Evolutionary conservation across 35 echinoderm and acorn worm species (phyloP).

Genomic region (Chiridota heheva): DNA sequence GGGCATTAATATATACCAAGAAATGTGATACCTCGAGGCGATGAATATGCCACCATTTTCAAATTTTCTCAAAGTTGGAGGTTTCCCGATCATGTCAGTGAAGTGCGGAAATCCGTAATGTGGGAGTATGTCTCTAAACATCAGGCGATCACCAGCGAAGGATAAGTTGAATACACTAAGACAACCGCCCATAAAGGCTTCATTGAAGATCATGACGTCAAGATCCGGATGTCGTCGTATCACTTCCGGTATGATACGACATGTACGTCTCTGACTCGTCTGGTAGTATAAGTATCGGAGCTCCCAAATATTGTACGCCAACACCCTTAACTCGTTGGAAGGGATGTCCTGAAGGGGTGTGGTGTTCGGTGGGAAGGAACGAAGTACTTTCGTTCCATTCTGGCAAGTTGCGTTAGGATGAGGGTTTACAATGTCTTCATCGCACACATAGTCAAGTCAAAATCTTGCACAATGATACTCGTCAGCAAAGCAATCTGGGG

Average conservation of each 20-base stretch:
- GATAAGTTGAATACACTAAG: slow-evolving; percentile 32
- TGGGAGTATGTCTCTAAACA: slow-evolving; percentile 60
- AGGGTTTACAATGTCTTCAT: slow-evolving; percentile 37
- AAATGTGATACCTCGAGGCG: too few species aligned
- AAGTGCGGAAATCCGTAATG: slow-evolving; percentile 67
- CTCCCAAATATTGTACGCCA: slow-evolving; percentile 69
- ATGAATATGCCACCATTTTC: slow-evolving; percentile 66
- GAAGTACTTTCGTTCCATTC: slow-evolving; percentile 40
- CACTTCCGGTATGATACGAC: slow-evolving; percentile 37
- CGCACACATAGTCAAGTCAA: slow-evolving; percentile 69
- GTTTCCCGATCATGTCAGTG: slow-evolving; percentile 62
- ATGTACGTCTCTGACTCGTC: slow-evolving; percentile 33
- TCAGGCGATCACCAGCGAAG: slow-evolving; percentile 45
- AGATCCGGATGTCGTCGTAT: slow-evolving; percentile 21
- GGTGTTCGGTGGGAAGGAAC: slow-evolving; percentile 39
- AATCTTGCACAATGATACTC: slow-evolving; percentile 40
- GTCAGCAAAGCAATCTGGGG: slow-evolving; percentile 36
- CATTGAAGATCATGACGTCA: slow-evolving; percentile 55
- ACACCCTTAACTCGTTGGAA: slow-evolving; percentile 5
- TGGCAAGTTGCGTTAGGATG: slow-evolving; percentile 51
- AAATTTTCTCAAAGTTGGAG: slow-evolving; percentile 30
- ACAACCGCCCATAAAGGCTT: slow-evolving; percentile 60
- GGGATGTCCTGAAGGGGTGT: slow-evolving; percentile 23
- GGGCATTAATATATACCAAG: too few species aligned
- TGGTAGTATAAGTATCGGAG: slow-evolving; percentile 68